A percentile compares a stretch with the other conserved stretches of the same genome.
These are phyloP conservation scores for Tarsius wallacei DNA, from an alignment of 2,797 vertebrate genomes.

Conservation along the genomic window DNA sequence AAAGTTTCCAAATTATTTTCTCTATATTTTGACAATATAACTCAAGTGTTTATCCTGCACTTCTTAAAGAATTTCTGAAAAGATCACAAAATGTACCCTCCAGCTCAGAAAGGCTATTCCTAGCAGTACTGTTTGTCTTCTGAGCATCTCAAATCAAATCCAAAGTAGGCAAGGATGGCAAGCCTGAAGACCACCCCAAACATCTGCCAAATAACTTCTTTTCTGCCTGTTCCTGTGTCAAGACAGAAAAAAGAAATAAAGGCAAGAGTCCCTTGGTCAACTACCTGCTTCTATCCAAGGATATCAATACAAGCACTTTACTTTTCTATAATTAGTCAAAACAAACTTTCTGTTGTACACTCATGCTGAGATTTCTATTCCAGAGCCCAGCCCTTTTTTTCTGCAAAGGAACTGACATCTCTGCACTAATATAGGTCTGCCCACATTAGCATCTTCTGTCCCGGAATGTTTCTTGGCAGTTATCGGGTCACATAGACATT, in stretches of 20 bases:
- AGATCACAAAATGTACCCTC: background rate
- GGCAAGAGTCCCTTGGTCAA: background rate
- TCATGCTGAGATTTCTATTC: background rate
- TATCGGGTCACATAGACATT: background rate
- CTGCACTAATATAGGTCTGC: background rate
- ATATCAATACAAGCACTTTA: background rate
- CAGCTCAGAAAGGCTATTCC: background rate
- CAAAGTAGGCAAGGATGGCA: background rate
- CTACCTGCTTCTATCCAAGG: background rate
- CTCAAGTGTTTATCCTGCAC: background rate
- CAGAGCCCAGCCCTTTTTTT: background rate
- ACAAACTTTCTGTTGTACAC: background rate
- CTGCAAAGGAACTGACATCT: background rate
- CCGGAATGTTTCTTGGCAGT: background rate
- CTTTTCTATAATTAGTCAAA: background rate
- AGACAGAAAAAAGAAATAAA: background rate
- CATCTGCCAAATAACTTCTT: background rate
- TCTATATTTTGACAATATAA: background rate
- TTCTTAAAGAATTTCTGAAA: background rate
- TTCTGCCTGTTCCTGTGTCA: background rate
- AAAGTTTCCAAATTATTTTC: slow-evolving; percentile 3
- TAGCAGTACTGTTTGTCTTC: background rate
- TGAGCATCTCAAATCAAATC: background rate
- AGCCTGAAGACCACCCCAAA: background rate
- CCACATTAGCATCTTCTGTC: background rate